Conservation (phyloP, 2,113 vertebrate species). For the Nansenia antarctica region DNA sequence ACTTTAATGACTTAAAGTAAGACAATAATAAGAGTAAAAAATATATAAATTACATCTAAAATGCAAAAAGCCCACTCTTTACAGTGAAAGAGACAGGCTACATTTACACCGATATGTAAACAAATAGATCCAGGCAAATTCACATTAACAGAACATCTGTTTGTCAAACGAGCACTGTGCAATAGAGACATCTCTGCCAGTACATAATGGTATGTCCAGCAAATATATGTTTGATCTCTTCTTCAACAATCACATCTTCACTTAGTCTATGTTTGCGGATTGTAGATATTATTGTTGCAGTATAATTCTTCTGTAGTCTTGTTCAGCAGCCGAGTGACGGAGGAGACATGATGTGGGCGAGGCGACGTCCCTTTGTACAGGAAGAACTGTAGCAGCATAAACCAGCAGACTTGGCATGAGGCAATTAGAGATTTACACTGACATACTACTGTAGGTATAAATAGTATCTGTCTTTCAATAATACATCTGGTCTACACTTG, state of each 20-base stretch:
- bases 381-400: neutral
- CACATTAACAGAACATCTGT: slow-evolving; percentile 32
- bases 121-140: slow-evolving; percentile 49
- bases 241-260: neutral
- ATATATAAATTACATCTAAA: slow-evolving; percentile 46
- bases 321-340: neutral
- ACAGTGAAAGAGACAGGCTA: slow-evolving; percentile 34
- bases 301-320: neutral
- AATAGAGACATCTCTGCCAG: neutral
- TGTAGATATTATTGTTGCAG: neutral
- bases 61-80: too few relatives aligned
- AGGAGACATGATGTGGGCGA: neutral
- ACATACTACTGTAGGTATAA: too few relatives aligned
- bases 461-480: neutral
- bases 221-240: neutral
- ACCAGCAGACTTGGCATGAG: neutral
- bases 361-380: neutral
- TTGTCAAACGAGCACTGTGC: slow-evolving; percentile 1
- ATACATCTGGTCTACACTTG: neutral
- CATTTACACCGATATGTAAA: slow-evolving; percentile 52
- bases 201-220: neutral
- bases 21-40: slow-evolving; percentile 13
- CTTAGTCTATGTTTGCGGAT: slow-evolving; percentile 11
- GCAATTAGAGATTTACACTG: neutral
- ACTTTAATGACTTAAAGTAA: slow-evolving; percentile 45